A percentile compares a stretch with the other conserved stretches of the same genome.
phyloP scores from a whole-genome alignment of 1,140 invertebrate genomes.

The Ectropis grisescens region DNA sequence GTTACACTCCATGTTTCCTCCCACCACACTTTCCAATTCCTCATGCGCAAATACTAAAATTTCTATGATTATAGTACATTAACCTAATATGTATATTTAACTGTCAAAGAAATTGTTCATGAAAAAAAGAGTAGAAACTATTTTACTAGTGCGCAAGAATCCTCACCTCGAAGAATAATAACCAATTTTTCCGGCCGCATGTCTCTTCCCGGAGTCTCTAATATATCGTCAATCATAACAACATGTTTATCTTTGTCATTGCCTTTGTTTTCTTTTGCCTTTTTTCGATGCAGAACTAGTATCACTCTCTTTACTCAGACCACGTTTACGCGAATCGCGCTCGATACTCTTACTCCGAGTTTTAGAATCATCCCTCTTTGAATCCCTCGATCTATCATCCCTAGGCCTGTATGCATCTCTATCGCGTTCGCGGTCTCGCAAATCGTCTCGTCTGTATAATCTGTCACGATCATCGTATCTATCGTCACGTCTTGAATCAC shows the following conservation, averaged over 20 bases:
- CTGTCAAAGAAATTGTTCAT: too few species aligned
- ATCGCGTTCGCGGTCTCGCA: slow-evolving; percentile 16
- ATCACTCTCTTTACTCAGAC: slow-evolving; percentile 32
- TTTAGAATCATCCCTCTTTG: slow-evolving; percentile 14
- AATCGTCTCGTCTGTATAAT: slow-evolving; percentile 29
- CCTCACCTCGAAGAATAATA: slow-evolving; percentile 88
- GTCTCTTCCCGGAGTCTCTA: slow-evolving; percentile 80
- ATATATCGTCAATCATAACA: slow-evolving; percentile 86
- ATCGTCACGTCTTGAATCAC: slow-evolving; percentile 5
- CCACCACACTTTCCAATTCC: too few species aligned
- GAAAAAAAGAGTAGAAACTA: too few species aligned
- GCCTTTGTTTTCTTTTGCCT: slow-evolving; percentile 15
- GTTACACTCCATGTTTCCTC: too few species aligned
- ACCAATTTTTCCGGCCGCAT: slow-evolving; percentile 86
- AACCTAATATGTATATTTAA: too few species aligned
- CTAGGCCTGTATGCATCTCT: slow-evolving; percentile 18
- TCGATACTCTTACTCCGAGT: slow-evolving; percentile 30
- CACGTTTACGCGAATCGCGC: slow-evolving; percentile 42
- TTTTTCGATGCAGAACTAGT: slow-evolving; percentile 24
- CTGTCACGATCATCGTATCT: not conserved
- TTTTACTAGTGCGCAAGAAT: too few species aligned
- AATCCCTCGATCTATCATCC: slow-evolving; percentile 18
- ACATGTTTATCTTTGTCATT: slow-evolving; percentile 40
- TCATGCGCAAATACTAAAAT: too few species aligned
- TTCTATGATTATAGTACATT: too few species aligned